Percentiles rank a stretch among this genome's conserved stretches.
Evolutionary conservation across 1,140 invertebrate genomes (phyloP).

Genomic region (Sminthurides bifidus): DNA sequence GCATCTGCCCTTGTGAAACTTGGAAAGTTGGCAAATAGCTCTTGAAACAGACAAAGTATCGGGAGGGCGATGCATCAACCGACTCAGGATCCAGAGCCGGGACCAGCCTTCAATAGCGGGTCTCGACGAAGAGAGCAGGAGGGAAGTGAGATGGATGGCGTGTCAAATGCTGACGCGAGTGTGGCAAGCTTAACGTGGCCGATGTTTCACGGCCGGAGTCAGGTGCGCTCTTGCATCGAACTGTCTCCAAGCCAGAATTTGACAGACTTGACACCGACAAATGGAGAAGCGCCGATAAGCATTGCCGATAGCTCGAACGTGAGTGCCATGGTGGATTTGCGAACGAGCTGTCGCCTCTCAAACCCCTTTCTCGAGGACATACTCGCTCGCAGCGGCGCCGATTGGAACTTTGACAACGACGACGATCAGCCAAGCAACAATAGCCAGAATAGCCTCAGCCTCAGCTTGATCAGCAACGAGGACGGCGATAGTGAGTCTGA

Average conservation of each 20-base stretch:
- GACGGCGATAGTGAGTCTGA: slow-evolving; percentile 15
- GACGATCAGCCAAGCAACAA: slow-evolving; percentile 1
- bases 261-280: not conserved
- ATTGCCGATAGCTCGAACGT: no score
- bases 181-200: slow-evolving; percentile 18
- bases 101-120: no score
- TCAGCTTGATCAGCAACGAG: slow-evolving; percentile 22
- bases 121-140: no score
- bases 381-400: not conserved
- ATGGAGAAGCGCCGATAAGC: no score
- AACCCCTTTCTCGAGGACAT: slow-evolving; percentile 21
- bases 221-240: slow-evolving; percentile 25
- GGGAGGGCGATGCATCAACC: not conserved
- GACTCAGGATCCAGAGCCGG: no score
- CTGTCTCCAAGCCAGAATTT: slow-evolving; percentile 5
- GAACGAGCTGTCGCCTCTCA: slow-evolving; percentile 4
- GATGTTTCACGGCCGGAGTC: slow-evolving; percentile 7
- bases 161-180: not conserved
- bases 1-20: no score
- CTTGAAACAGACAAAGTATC: not conserved
- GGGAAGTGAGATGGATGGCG: not conserved
- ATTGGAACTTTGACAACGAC: slow-evolving; percentile 7
- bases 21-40: not conserved
- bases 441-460: slow-evolving; percentile 16
- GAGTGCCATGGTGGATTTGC: not conserved